A percentile compares a stretch with the other conserved stretches of the same genome.
phyloP scores from a whole-genome alignment of 2,113 vertebrate species.

The Semicossyphus pulcher region DNA sequence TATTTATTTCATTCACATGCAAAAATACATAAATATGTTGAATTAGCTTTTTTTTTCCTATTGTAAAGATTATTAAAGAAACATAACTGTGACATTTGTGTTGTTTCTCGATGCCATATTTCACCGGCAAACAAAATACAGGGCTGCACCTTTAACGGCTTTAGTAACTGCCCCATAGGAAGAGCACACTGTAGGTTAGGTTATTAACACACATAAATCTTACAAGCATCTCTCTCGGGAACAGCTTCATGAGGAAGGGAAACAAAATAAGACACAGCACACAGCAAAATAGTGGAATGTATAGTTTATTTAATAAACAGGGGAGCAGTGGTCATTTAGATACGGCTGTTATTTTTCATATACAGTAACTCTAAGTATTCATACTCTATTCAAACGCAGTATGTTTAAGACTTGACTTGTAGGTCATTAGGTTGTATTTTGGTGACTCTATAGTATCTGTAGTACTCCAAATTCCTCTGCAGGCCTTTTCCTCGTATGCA shows the following conservation, averaged over 20 bases:
- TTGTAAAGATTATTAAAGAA: constrained; percentile 84
- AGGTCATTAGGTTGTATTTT: constrained; percentile 41
- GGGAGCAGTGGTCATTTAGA: background rate
- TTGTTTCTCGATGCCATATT: constrained; percentile 76
- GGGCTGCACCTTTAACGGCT: background rate
- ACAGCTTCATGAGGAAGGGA: background rate
- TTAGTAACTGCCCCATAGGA: background rate
- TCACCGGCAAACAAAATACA: constrained; percentile 30
- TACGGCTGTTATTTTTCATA: background rate
- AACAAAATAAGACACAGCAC: constrained; percentile 6
- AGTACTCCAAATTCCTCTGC: constrained; percentile 20
- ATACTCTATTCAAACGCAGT: background rate
- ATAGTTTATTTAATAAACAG: constrained; percentile 34
- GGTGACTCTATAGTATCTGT: constrained; percentile 34
- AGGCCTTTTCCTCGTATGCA: constrained; percentile 26
- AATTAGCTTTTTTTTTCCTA: constrained; percentile 67
- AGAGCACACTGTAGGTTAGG: background rate
- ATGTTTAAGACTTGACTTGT: constrained; percentile 17
- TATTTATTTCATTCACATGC: constrained; percentile 80
- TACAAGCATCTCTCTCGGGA: background rate
- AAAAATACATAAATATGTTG: constrained; percentile 72
- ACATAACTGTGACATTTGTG: constrained; percentile 78
- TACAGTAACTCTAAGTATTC: background rate
- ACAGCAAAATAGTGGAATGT: background rate
- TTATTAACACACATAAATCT: background rate